These are phyloP conservation scores for Drosophila parvula DNA, from an alignment of 1,140 invertebrate genomes.

Conservation along the genomic window DNA sequence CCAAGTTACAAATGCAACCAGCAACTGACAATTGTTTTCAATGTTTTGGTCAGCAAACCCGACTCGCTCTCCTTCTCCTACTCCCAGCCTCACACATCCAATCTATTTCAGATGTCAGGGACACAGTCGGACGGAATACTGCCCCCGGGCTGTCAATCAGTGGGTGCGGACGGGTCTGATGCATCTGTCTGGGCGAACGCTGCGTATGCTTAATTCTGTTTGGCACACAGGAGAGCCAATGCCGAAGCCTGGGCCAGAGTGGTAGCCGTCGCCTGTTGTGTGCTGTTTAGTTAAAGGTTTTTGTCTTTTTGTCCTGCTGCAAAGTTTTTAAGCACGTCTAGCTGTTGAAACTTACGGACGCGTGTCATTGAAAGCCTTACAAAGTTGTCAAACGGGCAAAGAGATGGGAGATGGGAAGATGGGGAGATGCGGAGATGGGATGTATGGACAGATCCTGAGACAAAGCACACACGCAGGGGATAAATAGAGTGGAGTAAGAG, in stretches of 20 bases:
- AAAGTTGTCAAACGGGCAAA: constrained; percentile 61
- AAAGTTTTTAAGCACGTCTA: constrained; percentile 76
- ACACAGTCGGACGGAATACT: constrained; percentile 28
- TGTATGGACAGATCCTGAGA: constrained; percentile 22
- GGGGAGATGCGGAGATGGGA: background rate
- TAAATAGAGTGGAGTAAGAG: constrained; percentile 39
- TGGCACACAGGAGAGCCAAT: constrained; percentile 10
- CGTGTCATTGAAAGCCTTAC: constrained; percentile 73
- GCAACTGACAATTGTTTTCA: constrained; percentile 78
- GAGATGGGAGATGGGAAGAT: background rate
- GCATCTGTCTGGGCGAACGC: constrained; percentile 41
- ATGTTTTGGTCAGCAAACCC: constrained; percentile 64
- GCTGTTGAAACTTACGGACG: constrained; percentile 60
- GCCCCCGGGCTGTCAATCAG: constrained; percentile 64
- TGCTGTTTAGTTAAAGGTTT: constrained; percentile 71
- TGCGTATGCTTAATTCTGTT: constrained; percentile 71
- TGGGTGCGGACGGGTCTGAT: constrained; percentile 27
- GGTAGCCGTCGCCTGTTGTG: constrained; percentile 4
- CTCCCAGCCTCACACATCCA: constrained; percentile 37
- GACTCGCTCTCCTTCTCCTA: background rate
- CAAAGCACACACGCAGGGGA: constrained; percentile 13
- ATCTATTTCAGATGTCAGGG: constrained; percentile 71
- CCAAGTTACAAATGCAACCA: constrained; percentile 70
- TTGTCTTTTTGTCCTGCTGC: constrained; percentile 60
- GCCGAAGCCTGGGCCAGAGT: background rate